phyloP scores from a whole-genome alignment of 1,140 invertebrate genomes.

The Drosophila paulistorum region DNA sequence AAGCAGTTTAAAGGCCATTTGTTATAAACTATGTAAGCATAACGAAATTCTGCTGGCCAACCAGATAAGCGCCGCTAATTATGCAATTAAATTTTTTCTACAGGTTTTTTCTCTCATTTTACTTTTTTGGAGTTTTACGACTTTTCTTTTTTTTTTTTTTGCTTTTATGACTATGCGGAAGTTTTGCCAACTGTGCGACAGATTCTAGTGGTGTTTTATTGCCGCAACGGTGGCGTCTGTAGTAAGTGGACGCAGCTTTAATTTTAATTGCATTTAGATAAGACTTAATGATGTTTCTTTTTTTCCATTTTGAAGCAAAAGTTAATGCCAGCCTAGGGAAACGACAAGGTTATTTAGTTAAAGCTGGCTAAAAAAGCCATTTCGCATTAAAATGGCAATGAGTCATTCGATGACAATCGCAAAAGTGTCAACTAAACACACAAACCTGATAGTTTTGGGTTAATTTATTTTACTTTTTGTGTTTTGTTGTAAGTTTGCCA shows the following conservation, averaged over 20 bases:
- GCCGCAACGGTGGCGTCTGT: slow-evolving; percentile 17
- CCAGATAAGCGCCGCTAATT: slow-evolving; percentile 58
- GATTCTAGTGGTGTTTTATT: slow-evolving; percentile 41
- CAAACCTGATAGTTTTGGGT: slow-evolving; percentile 2
- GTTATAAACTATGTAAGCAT: slow-evolving; percentile 6
- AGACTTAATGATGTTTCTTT: slow-evolving; percentile 55
- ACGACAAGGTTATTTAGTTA: neutral
- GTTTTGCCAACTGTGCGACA: slow-evolving; percentile 28
- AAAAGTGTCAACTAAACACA: slow-evolving; percentile 9
- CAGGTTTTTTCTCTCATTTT: neutral
- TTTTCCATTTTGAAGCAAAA: slow-evolving; percentile 14
- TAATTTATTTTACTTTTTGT: slow-evolving; percentile 2
- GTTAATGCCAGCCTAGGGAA: slow-evolving; percentile 25
- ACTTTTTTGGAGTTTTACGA: slow-evolving; percentile 48
- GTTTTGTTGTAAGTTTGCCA: neutral
- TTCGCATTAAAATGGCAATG: neutral
- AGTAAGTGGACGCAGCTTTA: slow-evolving; percentile 56
- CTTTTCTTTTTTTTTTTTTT: neutral
- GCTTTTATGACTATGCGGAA: slow-evolving; percentile 49
- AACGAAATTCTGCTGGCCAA: slow-evolving; percentile 19
- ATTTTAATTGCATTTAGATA: slow-evolving; percentile 75
- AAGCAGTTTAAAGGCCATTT: slow-evolving; percentile 12
- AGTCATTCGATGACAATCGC: slow-evolving; percentile 10
- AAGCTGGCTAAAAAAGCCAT: neutral
- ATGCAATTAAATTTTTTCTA: slow-evolving; percentile 64